phyloP scores from a whole-genome alignment of 2,797 vertebrate genomes.

The Oryzias sinensis region DNA sequence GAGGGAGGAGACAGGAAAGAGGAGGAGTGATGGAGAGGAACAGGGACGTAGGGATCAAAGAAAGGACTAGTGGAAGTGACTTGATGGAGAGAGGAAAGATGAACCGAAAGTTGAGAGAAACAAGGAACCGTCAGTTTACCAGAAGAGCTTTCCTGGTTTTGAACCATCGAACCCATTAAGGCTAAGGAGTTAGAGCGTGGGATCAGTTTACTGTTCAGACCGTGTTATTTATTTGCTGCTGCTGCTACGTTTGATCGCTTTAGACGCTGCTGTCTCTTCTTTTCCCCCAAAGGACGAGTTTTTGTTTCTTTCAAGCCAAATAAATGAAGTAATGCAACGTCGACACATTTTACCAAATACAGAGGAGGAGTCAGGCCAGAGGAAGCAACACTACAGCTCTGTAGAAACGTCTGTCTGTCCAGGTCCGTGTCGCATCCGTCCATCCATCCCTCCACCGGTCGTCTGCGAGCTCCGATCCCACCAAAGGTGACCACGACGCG shows the following conservation, averaged over 20 bases:
- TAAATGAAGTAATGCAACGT: slow-evolving; percentile 77
- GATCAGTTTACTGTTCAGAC: slow-evolving; percentile 52
- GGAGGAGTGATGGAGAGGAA: slow-evolving; percentile 3
- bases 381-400: slow-evolving; percentile 41
- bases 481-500: slow-evolving; percentile 75
- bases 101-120: slow-evolving; percentile 28
- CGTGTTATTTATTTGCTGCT: slow-evolving; percentile 78
- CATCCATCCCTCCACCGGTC: slow-evolving; percentile 56
- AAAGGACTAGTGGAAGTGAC: slow-evolving; percentile 20
- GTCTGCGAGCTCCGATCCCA: slow-evolving; percentile 60
- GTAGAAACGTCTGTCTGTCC: slow-evolving; percentile 42
- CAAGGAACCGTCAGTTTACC: slow-evolving; percentile 39
- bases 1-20: background rate
- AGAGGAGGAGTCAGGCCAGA: slow-evolving; percentile 53
- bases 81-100: background rate
- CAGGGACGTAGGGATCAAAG: slow-evolving; percentile 38
- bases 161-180: slow-evolving; percentile 58
- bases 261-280: slow-evolving; percentile 77
- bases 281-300: slow-evolving; percentile 76
- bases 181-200: slow-evolving; percentile 39
- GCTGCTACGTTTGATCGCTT: slow-evolving; percentile 76
- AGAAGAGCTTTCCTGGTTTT: slow-evolving; percentile 72
- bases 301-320: slow-evolving; percentile 72
- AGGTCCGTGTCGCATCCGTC: slow-evolving; percentile 37
- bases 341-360: slow-evolving; percentile 77